Percentiles rank a stretch among this genome's conserved stretches.
phyloP scores from a whole-genome alignment of 2,797 vertebrate genomes.

The Euthynnus affinis region DNA sequence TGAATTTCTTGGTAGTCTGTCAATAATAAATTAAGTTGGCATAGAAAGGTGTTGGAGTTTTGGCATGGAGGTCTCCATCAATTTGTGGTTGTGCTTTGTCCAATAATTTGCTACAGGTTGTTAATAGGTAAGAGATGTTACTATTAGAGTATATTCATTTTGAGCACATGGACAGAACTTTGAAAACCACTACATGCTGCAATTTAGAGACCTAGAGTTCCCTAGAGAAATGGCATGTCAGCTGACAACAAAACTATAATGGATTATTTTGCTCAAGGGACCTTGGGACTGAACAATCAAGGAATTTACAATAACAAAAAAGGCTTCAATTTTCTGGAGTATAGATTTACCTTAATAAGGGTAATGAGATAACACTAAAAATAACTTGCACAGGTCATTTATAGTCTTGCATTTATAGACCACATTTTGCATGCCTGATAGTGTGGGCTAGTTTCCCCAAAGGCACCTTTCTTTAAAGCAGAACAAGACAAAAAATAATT shows the following conservation, averaged over 20 bases:
- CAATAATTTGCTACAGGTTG: constrained; percentile 14
- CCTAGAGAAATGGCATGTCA: background rate
- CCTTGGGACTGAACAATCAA: background rate
- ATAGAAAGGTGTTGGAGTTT: constrained; percentile 12
- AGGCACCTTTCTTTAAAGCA: constrained; percentile 7
- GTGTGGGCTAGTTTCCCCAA: constrained; percentile 5
- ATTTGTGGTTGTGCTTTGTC: constrained; percentile 3
- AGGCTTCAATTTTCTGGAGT: constrained; percentile 4
- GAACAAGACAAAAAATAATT: constrained; percentile 26
- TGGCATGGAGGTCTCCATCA: background rate
- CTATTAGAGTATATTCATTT: background rate
- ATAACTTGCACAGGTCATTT: constrained; percentile 14
- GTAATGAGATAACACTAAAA: background rate
- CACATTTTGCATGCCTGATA: background rate
- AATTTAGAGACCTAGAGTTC: background rate
- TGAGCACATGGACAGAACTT: background rate
- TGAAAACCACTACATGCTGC: background rate
- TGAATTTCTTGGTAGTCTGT: constrained; percentile 1
- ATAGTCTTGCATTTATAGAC: background rate
- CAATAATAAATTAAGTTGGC: constrained; percentile 15
- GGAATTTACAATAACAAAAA: constrained; percentile 32
- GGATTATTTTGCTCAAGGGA: background rate
- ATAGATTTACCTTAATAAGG: constrained; percentile 29
- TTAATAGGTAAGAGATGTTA: constrained; percentile 1
- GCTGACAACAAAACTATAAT: background rate